Conservation (phyloP, 2,797 vertebrate species). For the Chaunax sp. region DNA sequence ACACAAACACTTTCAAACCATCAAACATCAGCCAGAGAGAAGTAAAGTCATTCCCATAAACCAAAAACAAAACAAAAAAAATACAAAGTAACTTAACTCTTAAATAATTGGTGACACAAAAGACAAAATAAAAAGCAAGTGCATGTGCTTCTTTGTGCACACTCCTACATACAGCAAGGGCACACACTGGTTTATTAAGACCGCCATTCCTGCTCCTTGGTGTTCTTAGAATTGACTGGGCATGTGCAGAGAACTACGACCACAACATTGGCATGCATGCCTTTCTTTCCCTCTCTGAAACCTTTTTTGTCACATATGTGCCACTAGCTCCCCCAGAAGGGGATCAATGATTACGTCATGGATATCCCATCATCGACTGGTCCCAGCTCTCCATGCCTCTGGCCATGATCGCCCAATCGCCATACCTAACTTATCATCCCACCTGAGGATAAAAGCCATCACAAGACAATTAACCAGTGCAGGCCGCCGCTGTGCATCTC, state of each 20-base stretch:
- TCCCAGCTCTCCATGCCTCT: too few relatives aligned
- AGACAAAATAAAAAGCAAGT: slow-evolving; percentile 22
- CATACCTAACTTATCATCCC: too few relatives aligned
- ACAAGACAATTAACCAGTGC: too few relatives aligned
- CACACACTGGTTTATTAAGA: slow-evolving; percentile 6
- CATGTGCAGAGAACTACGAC: slow-evolving; percentile 29
- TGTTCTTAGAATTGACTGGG: slow-evolving; percentile 47
- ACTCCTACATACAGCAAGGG: slow-evolving; percentile 7
- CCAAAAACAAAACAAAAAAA: neutral
- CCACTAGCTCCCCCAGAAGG: too few relatives aligned
- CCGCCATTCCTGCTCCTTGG: slow-evolving; percentile 48
- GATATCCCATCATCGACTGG: too few relatives aligned
- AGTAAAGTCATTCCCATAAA: slow-evolving; percentile 13
- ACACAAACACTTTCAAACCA: neutral
- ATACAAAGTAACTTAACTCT: slow-evolving; percentile 12
- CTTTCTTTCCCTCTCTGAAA: too few relatives aligned
- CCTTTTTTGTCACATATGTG: too few relatives aligned
- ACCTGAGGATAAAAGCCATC: too few relatives aligned
- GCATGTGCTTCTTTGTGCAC: slow-evolving; percentile 32
- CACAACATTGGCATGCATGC: slow-evolving; percentile 22
- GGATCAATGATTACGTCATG: too few relatives aligned
- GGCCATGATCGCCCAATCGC: too few relatives aligned
- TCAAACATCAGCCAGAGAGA: neutral
- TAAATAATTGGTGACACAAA: slow-evolving; percentile 23
- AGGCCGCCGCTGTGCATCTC: too few relatives aligned